Evolutionary conservation across 2,113 vertebrate genomes (phyloP).

Genomic region (Tympanuchus pallidicinctus): DNA sequence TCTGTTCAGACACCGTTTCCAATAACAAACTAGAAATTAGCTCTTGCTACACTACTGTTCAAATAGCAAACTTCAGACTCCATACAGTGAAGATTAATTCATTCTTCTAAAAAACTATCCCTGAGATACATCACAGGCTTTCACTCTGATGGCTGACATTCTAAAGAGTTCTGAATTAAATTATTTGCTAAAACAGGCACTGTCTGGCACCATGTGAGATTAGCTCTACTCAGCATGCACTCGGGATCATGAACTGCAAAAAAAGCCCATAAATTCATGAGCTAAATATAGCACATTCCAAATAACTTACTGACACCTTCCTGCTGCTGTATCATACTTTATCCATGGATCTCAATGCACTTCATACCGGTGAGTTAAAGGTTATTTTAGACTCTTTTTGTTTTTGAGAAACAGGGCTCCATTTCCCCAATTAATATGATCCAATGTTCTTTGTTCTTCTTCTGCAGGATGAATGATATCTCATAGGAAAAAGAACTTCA

Average conservation of each 20-base stretch:
- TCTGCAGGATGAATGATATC: neutral
- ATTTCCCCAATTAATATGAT: neutral
- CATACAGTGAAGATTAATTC: slow-evolving; percentile 9
- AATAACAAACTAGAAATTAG: slow-evolving; percentile 13
- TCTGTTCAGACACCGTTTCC: neutral
- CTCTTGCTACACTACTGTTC: slow-evolving; percentile 37
- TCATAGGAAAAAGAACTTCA: neutral
- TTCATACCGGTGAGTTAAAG: neutral
- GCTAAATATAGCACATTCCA: slow-evolving; percentile 57
- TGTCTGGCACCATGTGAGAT: slow-evolving; percentile 49
- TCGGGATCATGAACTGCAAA: slow-evolving; percentile 50
- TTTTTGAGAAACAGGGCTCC: neutral
- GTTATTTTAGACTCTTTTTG: slow-evolving; percentile 16
- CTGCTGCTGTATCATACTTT: neutral
- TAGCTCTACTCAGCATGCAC: slow-evolving; percentile 20
- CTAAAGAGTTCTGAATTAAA: slow-evolving; percentile 62
- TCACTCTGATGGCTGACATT: slow-evolving; percentile 37
- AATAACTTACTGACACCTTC: slow-evolving; percentile 54
- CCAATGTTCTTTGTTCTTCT: neutral
- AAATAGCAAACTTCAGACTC: slow-evolving; percentile 43
- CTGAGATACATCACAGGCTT: slow-evolving; percentile 32
- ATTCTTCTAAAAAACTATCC: slow-evolving; percentile 16
- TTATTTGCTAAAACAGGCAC: slow-evolving; percentile 68
- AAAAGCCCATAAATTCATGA: slow-evolving; percentile 38
- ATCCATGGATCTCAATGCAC: neutral